Evolutionary conservation across 2,113 vertebrate genomes (phyloP).

Genomic region (Pristiophorus japonicus): DNA sequence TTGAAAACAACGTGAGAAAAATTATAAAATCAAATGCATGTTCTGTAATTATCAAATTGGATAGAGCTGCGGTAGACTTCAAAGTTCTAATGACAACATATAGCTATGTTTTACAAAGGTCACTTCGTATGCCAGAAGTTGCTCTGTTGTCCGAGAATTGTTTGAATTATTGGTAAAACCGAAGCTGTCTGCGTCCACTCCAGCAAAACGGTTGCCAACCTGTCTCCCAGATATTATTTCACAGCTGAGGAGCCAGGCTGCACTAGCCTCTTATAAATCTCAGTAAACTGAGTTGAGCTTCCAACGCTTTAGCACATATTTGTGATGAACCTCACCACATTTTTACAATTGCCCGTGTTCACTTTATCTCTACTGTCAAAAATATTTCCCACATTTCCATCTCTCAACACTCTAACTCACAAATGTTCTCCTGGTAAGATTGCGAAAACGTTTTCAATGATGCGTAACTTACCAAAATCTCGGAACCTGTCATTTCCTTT

Average conservation of each 20-base stretch:
- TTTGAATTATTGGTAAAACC: background rate
- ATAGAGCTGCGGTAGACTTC: too few species aligned
- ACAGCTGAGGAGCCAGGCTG: background rate
- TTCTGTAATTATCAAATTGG: background rate
- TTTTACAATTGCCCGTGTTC: background rate
- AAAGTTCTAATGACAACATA: too few species aligned
- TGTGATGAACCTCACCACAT: background rate
- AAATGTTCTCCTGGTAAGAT: background rate
- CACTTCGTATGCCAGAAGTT: background rate
- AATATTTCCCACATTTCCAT: background rate
- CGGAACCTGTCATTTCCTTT: background rate
- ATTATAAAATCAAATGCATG: background rate
- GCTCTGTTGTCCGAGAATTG: background rate
- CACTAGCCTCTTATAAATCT: accelerated
- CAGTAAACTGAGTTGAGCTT: background rate
- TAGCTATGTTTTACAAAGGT: background rate
- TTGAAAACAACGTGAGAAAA: background rate
- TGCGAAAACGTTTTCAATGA: background rate
- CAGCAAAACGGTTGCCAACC: background rate
- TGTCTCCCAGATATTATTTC: background rate
- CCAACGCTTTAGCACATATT: background rate
- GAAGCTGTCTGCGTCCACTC: too few species aligned
- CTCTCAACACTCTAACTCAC: background rate
- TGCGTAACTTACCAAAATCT: background rate
- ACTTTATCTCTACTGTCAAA: background rate